Evolutionary conservation across 2,797 vertebrate species (phyloP).

Genomic region (Leptatherina wallacei): DNA sequence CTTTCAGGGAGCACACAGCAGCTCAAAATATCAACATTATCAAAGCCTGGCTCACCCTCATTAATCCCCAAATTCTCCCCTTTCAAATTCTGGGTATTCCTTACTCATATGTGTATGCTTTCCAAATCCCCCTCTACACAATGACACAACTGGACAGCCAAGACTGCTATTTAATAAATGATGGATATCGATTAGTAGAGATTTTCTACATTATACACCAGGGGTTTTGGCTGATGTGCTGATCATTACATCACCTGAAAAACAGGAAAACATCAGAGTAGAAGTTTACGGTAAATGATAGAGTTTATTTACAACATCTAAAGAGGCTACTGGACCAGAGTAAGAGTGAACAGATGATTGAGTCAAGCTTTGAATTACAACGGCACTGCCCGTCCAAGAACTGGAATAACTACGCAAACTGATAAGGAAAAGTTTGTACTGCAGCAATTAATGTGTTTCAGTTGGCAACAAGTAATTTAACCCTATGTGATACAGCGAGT

Average conservation of each 20-base stretch:
- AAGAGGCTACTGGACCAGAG: background rate
- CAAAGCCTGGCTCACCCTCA: constrained; percentile 53
- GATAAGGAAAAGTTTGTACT: no score
- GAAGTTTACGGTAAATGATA: background rate
- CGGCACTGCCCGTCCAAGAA: no score
- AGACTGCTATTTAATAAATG: background rate
- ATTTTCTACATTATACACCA: background rate
- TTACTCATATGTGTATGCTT: constrained; percentile 30
- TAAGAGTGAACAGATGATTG: background rate
- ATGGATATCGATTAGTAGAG: background rate
- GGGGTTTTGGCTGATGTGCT: background rate
- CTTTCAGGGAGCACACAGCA: constrained; percentile 56
- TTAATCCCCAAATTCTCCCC: constrained; percentile 48
- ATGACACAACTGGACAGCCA: constrained; percentile 23
- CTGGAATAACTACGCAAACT: no score
- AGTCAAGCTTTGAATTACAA: no score
- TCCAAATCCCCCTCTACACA: constrained; percentile 35
- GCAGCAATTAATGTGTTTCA: no score
- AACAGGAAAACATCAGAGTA: background rate
- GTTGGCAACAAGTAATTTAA: no score
- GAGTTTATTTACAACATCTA: background rate
- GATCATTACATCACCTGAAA: background rate
- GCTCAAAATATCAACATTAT: constrained; percentile 66
- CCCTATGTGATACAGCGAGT: no score
- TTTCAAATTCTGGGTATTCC: constrained; percentile 34